Evolutionary conservation across 2,888 invertebrate species (phyloP).

Genomic region (Troilus luridus): DNA sequence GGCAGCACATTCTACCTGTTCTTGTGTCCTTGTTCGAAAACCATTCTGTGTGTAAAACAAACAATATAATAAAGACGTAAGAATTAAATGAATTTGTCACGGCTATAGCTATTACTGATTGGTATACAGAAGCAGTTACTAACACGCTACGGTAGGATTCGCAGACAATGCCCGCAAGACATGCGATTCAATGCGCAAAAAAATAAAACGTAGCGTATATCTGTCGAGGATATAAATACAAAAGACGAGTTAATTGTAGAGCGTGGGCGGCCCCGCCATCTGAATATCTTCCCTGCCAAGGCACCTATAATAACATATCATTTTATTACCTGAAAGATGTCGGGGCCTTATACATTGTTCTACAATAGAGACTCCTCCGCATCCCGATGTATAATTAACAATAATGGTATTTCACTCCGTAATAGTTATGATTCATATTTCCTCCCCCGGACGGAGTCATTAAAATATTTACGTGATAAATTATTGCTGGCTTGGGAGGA

Average conservation of each 20-base stretch:
- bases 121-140: not conserved
- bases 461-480: constrained; percentile 59
- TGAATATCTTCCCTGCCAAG: constrained; percentile 49
- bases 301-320: constrained; percentile 57
- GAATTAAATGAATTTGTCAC: not conserved
- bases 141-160: not conserved
- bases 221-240: constrained; percentile 25
- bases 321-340: constrained; percentile 46
- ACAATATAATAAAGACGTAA: not conserved
- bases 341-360: constrained; percentile 38
- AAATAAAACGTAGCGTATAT: not conserved
- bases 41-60: too few species aligned
- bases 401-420: constrained; percentile 49
- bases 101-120: not conserved
- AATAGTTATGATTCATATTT: constrained; percentile 57
- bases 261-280: constrained; percentile 40
- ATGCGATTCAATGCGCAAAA: constrained; percentile 27
- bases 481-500: constrained; percentile 50
- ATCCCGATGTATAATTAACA: constrained; percentile 46
- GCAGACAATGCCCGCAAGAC: not conserved
- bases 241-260: constrained; percentile 23
- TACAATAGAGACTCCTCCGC: constrained; percentile 37
- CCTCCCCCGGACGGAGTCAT: constrained; percentile 46
- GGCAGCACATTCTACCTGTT: too few species aligned
- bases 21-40: too few species aligned